Evolutionary conservation across 1,140 invertebrate genomes (phyloP).

Genomic region (Epicauta chinensis): DNA sequence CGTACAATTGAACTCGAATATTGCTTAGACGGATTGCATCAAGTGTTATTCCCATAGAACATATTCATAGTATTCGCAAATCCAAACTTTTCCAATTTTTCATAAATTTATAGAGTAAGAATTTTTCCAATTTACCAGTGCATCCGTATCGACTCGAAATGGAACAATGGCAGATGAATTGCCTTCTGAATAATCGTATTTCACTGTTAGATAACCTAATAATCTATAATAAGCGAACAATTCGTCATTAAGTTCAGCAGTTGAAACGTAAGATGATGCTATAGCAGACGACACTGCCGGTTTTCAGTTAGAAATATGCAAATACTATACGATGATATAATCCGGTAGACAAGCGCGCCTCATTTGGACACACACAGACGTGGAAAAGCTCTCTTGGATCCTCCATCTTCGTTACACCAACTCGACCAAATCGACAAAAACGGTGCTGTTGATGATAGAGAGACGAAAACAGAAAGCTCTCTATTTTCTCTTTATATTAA

Average conservation of each 20-base stretch:
- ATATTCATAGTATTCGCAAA: too few species aligned
- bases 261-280: conserved; percentile 24
- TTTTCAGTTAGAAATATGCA: conserved; percentile 25
- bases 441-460: too few species aligned
- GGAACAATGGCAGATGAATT: conserved; percentile 17
- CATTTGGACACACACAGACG: conserved; percentile 23
- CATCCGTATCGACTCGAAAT: neutral
- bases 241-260: conserved; percentile 28
- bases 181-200: conserved; percentile 23
- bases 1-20: too few species aligned
- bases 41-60: too few species aligned
- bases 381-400: neutral
- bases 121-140: neutral
- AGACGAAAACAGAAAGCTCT: too few species aligned
- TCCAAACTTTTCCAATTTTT: too few species aligned
- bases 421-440: too few species aligned
- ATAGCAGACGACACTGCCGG: neutral
- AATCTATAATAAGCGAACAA: conserved; percentile 28
- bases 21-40: too few species aligned
- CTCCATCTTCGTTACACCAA: neutral
- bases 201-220: conserved; percentile 25
- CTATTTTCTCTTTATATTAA: conserved; percentile 3
- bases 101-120: too few species aligned
- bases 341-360: conserved; percentile 25
- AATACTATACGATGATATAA: conserved; percentile 24